Base-by-base conservation (phyloP, 2,113 vertebrate species). In the Erinaceus europaeus region DNA sequence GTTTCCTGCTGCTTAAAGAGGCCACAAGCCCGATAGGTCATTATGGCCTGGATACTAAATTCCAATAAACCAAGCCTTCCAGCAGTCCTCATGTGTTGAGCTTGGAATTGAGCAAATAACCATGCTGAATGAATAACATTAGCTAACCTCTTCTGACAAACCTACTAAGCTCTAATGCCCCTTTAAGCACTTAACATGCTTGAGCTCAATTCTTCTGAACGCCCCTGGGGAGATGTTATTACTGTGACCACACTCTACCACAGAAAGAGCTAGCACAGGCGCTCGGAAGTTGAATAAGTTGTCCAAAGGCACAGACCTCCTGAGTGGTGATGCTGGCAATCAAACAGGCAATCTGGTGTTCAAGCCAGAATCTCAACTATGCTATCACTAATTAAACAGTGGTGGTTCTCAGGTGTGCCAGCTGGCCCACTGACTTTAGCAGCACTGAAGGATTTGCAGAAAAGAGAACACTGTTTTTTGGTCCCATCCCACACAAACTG, bases 121-220 rank as follows among this genome's bases (percentile, higher is more conserved):
- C 34, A 89, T n/a, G 59, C 36, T 65, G 4, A 90, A 83, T 69
- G 77, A 55, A 62, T 69, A 72, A 76, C 34, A 78, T 27, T 36
- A 29, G 13, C 12, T 36, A 72, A 84, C 8, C 44, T 17, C 36
- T 74, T 57, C 27, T 50, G 75, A 72, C 55, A 25, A 83, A 20
- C 6, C 27, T 82, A 42, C 21, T 52, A 50, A 74, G n/a, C 34
- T 71, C 40, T 20, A 42, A 7, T 57, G 13, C 34, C 73, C 23
- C 75, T 59, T 13, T 36, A 86, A 87, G 34, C 12, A 62, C 34
- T 57, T 40, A 36, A 40, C 6, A 20, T 34, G 7, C 44, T 3
- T 69, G 65, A 74, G 53, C 10, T 72, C 50, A 27, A 64, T 48
- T 4, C 6, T 68, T 32, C n/a, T 1, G 34, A 59, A 23, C 27